Evolutionary conservation across 2,113 vertebrate species (phyloP), one percentile per base, ranked within the genome.

Genomic region (Tenrec ecaudatus): DNA sequence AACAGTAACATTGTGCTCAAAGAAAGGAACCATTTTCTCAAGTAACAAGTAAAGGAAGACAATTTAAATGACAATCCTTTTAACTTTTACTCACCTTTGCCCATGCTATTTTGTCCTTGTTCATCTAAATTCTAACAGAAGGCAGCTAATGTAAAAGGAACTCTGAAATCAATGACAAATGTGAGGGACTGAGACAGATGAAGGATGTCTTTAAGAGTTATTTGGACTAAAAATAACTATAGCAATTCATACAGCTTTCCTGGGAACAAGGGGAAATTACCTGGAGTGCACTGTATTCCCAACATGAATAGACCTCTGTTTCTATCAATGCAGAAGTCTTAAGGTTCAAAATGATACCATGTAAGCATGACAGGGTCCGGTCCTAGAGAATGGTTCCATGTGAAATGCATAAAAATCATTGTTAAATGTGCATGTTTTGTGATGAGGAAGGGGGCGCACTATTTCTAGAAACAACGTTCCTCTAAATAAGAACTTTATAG

Each of bases 151-250:
- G 11, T 64, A 69, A 96, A 96, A 94, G 82, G 73, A 85, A 71
- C 71, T 94, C 38, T 90, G 84, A 93, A 94, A 83, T 76, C 80
- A 68, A 22, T 93, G 94, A 94, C 88, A 95, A 93, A 93, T 78
- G 40, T 47, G 76, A 92, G 16, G 89, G 95, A 75, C 73, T 82
- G 90, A 80, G 57, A 93, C 57, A 85, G 84, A 89, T 69, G 85
- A 96, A 96, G 77, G 69, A 20, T 92, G 73, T 66, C 86, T 95
- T 87, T 40, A 83, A 82, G 64, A 86, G 86, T 91, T 82, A 95
- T 92, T 90, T 88, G 82, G 88, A 33, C 90, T 86, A 93, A 95
- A 96, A 95, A 96, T 96, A 96, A 80, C 78, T 91, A 82, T 4
- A 29, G 69, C 23, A 53, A 91, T 85, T 90, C 83, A 90, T 87